Evolutionary conservation across 2,888 invertebrate species (phyloP), one percentile per base, ranked within the genome.

Genomic region (Euproctis similis): DNA sequence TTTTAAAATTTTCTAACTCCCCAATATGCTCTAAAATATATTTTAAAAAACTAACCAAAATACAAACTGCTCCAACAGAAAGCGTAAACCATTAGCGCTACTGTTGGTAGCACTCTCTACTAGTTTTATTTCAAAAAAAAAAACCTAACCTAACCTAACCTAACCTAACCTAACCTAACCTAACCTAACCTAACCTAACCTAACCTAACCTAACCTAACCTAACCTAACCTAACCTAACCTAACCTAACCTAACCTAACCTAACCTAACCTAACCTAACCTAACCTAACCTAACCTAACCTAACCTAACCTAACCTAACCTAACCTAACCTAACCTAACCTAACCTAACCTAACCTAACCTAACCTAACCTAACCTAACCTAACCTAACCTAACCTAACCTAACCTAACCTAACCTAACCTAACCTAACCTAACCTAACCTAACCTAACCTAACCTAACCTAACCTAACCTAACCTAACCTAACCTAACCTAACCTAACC

Each of bases 121-220:
- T n/a, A n/a, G n/a, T n/a, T n/a, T n/a, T n/a, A n/a, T n/a, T n/a
- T n/a, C n/a, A n/a, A n/a, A n/a, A n/a, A n/a, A n/a, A n/a, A n/a
- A n/a, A n/a, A n/a, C n/a, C n/a, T n/a, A n/a, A 38, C 34, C 38
- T 34, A 34, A 38, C 33, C 38, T 30, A 30, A 34, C 30, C 34
- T 28, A 30, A 34, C 30, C 34, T 30, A 30, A 34, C 30, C 30
- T 30, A 30, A 34, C 30, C 34, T 30, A 30, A 30, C 27, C 34
- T 28, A 30, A 30, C 27, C 34, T 27, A 31, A 36, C 28, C 36
- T 30, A 30, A 32, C 29, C 29, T 29, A 31, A 31, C 31, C 27
- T 27, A 31, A 27, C 31, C 29, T 28, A 36, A 28, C 36, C 30
- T 26, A 31, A 29, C 29, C 31, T 36, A 31, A 31, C 28, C 29